Conservation (phyloP, 2,113 vertebrate species). For the Siphamia tubifer region DNA sequence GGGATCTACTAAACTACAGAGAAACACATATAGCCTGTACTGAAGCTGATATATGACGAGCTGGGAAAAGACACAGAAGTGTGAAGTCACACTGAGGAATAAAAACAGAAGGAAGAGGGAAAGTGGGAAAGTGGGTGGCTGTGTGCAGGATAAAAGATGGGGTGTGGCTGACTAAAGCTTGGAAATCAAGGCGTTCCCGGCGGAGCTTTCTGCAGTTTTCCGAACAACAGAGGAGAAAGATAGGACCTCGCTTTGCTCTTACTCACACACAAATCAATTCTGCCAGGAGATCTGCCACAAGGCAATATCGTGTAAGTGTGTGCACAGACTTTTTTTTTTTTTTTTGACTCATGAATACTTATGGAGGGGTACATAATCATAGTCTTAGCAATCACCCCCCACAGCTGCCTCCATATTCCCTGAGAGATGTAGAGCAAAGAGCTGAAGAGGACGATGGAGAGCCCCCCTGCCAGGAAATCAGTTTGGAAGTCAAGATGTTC, state of each 20-base stretch:
- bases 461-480: slow-evolving; percentile 22
- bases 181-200: slow-evolving; percentile 8
- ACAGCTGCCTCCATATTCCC: not conserved
- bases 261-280: not conserved
- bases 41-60: not conserved
- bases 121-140: not conserved
- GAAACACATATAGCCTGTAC: not conserved
- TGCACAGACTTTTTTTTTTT: slow-evolving; percentile 41
- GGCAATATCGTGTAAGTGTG: slow-evolving; percentile 22
- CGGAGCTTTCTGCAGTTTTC: slow-evolving; percentile 9
- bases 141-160: not conserved
- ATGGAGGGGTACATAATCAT: slow-evolving; percentile 28
- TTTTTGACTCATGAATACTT: slow-evolving; percentile 35
- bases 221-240: not conserved
- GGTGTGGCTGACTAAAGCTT: not conserved
- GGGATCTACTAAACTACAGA: not conserved
- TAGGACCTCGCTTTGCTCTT: not conserved
- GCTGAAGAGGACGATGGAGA: not conserved
- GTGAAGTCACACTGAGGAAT: not conserved
- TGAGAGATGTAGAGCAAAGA: slow-evolving; percentile 19
- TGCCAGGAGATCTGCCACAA: slow-evolving; percentile 11
- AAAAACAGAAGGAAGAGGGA: not conserved
- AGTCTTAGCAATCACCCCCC: slow-evolving; percentile 1
- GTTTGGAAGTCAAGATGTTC: slow-evolving; percentile 28
- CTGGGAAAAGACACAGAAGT: not conserved